Conservation (phyloP, 1,140 invertebrate species). For the Geopemphigus sp. region DNA sequence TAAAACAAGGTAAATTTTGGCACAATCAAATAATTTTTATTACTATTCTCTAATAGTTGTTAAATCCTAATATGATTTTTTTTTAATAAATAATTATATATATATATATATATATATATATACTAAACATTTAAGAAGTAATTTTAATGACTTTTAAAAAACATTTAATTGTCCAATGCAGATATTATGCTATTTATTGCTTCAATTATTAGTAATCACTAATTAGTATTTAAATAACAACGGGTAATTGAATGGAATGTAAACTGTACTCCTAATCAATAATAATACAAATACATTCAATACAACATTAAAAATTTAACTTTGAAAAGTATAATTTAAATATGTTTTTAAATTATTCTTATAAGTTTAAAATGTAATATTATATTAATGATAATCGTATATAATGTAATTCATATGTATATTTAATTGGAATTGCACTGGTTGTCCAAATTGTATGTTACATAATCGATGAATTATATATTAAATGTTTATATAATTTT, state of each 20-base stretch:
- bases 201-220: background rate
- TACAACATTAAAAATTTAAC: background rate
- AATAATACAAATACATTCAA: background rate
- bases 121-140: background rate
- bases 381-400: background rate
- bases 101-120: too few species aligned
- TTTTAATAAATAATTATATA: background rate
- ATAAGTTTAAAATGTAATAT: background rate
- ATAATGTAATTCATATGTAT: background rate
- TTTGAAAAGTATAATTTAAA: constrained; percentile 12
- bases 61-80: background rate
- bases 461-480: background rate
- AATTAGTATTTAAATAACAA: background rate
- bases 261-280: background rate
- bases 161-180: background rate
- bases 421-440: too few species aligned
- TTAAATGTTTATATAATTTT: background rate
- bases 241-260: background rate
- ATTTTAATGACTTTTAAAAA: background rate
- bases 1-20: constrained; percentile 29
- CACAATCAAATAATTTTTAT: constrained; percentile 12
- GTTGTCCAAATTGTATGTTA: background rate
- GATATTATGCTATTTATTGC: constrained; percentile 20
- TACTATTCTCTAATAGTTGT: constrained; percentile 1
- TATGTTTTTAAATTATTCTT: background rate